Evolutionary conservation across 2,113 vertebrate species (phyloP).

Genomic region (Laticauda laticaudata): DNA sequence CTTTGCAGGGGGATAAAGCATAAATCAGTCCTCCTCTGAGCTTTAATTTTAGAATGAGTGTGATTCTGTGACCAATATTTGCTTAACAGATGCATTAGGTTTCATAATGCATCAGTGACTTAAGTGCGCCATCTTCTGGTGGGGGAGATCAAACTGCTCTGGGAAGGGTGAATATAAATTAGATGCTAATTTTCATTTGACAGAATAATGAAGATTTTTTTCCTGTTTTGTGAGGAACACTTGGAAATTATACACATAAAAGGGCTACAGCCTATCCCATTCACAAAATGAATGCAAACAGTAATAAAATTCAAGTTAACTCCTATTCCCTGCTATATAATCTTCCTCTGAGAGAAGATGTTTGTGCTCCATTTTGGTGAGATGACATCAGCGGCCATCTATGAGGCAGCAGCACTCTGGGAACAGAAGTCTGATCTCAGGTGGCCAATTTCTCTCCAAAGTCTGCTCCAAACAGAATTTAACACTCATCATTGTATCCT

Average conservation of each 20-base stretch:
- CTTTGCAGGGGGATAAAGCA: neutral
- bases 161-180: neutral
- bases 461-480: neutral
- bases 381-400: neutral
- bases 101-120: constrained; percentile 41
- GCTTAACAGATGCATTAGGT: rapidly evolving
- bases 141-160: constrained; percentile 2
- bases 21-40: neutral
- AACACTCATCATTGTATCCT: neutral
- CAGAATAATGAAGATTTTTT: neutral
- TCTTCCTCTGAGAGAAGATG: neutral
- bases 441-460: constrained; percentile 17
- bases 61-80: neutral
- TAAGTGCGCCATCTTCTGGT: constrained; percentile 71
- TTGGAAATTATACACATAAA: neutral
- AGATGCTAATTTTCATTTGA: neutral
- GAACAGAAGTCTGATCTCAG: neutral
- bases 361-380: neutral
- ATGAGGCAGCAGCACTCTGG: neutral
- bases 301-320: neutral
- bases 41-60: neutral
- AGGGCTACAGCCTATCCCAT: neutral
- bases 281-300: neutral
- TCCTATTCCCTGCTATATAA: neutral
- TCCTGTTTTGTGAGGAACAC: neutral